Base-by-base conservation (phyloP, 2,113 vertebrate species). In the Leptosomus discolor region DNA sequence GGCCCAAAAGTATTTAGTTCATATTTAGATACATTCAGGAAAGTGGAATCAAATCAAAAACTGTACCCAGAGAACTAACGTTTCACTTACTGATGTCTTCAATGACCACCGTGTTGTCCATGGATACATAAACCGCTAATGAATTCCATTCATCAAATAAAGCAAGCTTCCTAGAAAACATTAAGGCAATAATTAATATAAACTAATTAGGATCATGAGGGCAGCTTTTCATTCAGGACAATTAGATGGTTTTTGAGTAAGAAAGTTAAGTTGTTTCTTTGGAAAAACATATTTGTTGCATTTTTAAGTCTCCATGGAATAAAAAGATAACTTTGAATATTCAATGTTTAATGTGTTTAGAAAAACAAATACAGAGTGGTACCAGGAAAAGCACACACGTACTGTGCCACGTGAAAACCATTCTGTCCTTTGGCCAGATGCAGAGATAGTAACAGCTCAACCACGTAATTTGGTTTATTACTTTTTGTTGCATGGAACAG, bases 141-240 rank as follows among this genome's bases (percentile, higher is more conserved):
- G 98, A 98, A 94, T 98, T 99, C 98, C 98, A 99, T 69, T 99
- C 98, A 56, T 99, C 98, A 98, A 99, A 99, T 90, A 99, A 97
- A 95, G 98, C 98, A 87, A 99, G 98, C 96, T 99, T 99, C 97
- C 98, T 99, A 95, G 48, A 97, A 97, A 97, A 91, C 76, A 97
- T 65, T n/a, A 68, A 88, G 30, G 18, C 30, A 67, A 37, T 56
- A 92, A 71, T 91, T 85, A 76, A 41, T 36, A 54, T 61, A 68
- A 57, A 22, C 7, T 76, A 32, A 37, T 58, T 60, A 85, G 43
- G 39, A 67, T 12, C n/a, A 61, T 0, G 1, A 64, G 12, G 7
- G 16, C 36, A 60, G 57, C 48, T 91, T 91, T 77, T 77, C 50
- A 41, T 70, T 87, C 39, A 71, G 26, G 21, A 65, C 6, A 57